Evolutionary conservation across 2,797 vertebrate genomes (phyloP).

Genomic region (Notoglanidium macrostoma): DNA sequence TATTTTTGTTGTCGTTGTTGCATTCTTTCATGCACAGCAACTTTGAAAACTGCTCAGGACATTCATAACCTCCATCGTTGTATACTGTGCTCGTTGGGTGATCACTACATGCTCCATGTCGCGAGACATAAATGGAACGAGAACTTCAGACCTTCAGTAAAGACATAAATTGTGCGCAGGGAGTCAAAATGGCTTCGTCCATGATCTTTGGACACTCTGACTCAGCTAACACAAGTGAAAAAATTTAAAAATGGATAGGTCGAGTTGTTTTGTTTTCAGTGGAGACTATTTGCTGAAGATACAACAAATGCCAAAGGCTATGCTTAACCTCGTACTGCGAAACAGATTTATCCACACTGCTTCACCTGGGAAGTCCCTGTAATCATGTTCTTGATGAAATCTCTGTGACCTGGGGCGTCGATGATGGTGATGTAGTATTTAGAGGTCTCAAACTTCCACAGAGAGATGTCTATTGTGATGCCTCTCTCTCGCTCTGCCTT

Average conservation of each 20-base stretch:
- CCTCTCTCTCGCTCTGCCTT: conserved; percentile 85
- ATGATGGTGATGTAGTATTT: conserved; percentile 91
- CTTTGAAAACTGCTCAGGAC: neutral
- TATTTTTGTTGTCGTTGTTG: too few species aligned
- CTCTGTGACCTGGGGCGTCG: conserved; percentile 83
- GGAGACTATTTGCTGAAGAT: neutral
- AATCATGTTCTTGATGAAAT: conserved; percentile 93
- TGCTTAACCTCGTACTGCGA: neutral
- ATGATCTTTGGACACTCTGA: neutral
- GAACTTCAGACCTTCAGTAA: neutral
- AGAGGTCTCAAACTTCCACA: conserved; percentile 88
- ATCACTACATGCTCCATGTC: neutral
- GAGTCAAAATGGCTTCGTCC: neutral
- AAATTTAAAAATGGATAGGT: neutral
- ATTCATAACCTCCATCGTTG: neutral
- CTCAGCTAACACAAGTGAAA: neutral
- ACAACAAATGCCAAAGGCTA: too few species aligned
- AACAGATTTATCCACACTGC: neutral
- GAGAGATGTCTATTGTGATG: conserved; percentile 87
- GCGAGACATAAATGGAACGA: neutral
- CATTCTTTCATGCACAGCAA: neutral
- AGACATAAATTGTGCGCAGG: neutral
- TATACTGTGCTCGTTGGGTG: neutral
- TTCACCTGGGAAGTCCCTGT: conserved; percentile 74
- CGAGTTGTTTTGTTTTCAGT: neutral